Conservation (phyloP, 2,888 invertebrate genomes). For the Sipunculus nudus region DNA sequence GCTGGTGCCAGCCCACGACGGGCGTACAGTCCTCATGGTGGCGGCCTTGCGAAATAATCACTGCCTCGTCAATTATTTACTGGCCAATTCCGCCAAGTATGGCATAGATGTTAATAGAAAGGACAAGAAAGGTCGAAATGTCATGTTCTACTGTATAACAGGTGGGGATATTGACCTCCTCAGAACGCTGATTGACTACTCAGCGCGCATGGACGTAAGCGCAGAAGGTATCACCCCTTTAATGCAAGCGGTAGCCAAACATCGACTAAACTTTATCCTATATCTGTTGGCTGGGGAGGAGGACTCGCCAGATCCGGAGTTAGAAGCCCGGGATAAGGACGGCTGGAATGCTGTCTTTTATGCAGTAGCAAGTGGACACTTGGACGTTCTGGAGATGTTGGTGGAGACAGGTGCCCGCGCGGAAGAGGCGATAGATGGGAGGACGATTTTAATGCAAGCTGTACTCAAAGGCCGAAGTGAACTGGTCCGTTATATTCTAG, state of each 20-base stretch:
- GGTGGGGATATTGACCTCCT: conserved; percentile 31
- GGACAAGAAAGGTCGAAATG: conserved; percentile 36
- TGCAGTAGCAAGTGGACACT: conserved; percentile 28
- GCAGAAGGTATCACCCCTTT: conserved; percentile 31
- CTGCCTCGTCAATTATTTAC: conserved; percentile 22
- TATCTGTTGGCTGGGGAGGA: conserved; percentile 14
- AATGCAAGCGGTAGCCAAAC: conserved; percentile 37
- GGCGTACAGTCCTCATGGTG: conserved; percentile 36
- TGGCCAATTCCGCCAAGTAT: conserved; percentile 26
- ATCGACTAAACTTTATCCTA: conserved; percentile 14
- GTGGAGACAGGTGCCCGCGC: conserved; percentile 17
- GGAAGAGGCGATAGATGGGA: conserved; percentile 25
- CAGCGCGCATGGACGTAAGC: conserved; percentile 21
- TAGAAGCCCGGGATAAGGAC: conserved; percentile 31
- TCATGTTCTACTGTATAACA: conserved; percentile 36
- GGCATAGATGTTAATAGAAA: conserved; percentile 33
- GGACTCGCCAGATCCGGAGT: conserved; percentile 20
- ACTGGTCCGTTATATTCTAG: conserved; percentile 24
- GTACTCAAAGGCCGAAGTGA: conserved; percentile 28
- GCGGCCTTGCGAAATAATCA: conserved; percentile 31
- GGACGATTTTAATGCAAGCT: conserved; percentile 40
- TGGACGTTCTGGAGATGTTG: conserved; percentile 21
- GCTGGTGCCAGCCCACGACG: conserved; percentile 24
- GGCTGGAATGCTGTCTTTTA: conserved; percentile 36
- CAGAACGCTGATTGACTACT: conserved; percentile 21